Conservation (phyloP, 53 echinoderm and acorn worm species). For the Hippasteria phrygiana region DNA sequence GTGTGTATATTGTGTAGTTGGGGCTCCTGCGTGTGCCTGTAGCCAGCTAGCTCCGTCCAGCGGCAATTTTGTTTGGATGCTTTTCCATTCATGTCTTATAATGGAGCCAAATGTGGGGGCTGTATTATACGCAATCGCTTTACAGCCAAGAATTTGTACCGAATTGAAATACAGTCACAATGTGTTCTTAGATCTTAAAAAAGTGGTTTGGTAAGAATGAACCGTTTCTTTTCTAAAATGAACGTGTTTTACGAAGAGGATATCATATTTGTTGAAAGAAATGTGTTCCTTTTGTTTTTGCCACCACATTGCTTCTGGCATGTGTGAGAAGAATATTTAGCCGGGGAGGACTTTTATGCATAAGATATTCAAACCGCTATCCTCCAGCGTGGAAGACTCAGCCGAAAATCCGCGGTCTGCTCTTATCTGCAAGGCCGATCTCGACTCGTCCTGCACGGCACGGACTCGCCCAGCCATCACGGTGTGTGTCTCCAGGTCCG, state of each 20-base stretch:
- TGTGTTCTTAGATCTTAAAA: too few relatives aligned
- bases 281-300: not conserved
- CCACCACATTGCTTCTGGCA: not conserved
- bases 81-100: too few relatives aligned
- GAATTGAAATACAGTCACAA: too few relatives aligned
- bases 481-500: not conserved
- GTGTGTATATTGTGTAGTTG: not conserved
- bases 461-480: not conserved
- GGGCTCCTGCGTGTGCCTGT: not conserved
- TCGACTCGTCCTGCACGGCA: not conserved
- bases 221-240: too few relatives aligned
- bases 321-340: not conserved
- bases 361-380: not conserved
- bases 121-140: too few relatives aligned
- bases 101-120: too few relatives aligned
- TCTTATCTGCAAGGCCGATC: slow-evolving; percentile 17
- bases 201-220: too few relatives aligned
- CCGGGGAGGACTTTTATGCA: not conserved
- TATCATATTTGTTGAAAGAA: not conserved
- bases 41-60: not conserved
- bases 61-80: too few relatives aligned
- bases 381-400: not conserved
- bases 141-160: too few relatives aligned
- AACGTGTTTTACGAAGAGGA: too few relatives aligned
- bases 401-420: not conserved